phyloP scores from a whole-genome alignment of 2,888 invertebrate genomes.

The Dyspetes luteomarginatus region DNA sequence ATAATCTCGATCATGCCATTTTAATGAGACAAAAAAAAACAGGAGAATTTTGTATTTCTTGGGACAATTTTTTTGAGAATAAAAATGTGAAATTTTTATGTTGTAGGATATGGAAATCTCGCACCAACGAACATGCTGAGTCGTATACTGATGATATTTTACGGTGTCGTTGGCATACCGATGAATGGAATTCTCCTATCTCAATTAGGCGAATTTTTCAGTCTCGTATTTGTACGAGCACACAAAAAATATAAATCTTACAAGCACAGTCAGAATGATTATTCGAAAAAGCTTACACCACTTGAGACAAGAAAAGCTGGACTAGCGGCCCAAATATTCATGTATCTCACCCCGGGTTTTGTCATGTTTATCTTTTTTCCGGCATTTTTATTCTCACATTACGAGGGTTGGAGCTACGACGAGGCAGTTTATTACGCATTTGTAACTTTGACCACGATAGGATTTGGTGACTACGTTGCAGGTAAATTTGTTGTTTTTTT shows the following conservation, averaged over 20 bases:
- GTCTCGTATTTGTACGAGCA: slow-evolving; percentile 87
- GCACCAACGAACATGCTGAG: slow-evolving; percentile 92
- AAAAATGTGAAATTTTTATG: slow-evolving; percentile 18
- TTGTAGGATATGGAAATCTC: slow-evolving; percentile 94
- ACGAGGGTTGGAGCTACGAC: slow-evolving; percentile 94
- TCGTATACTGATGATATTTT: slow-evolving; percentile 93
- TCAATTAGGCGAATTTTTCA: slow-evolving; percentile 92
- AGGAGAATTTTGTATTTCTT: too few relatives aligned
- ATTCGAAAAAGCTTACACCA: slow-evolving; percentile 74
- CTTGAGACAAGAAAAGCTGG: slow-evolving; percentile 86
- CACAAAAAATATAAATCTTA: slow-evolving; percentile 92
- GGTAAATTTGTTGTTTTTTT: slow-evolving; percentile 84
- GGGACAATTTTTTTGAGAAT: too few relatives aligned
- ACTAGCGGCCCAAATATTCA: slow-evolving; percentile 90
- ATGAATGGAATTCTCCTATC: slow-evolving; percentile 88
- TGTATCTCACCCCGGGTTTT: slow-evolving; percentile 95
- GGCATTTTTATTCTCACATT: slow-evolving; percentile 92
- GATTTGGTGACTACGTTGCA: slow-evolving; percentile 96
- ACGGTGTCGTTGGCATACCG: slow-evolving; percentile 93
- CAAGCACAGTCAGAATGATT: slow-evolving; percentile 85
- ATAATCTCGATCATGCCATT: too few relatives aligned
- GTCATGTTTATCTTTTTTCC: slow-evolving; percentile 94
- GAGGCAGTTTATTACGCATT: slow-evolving; percentile 94
- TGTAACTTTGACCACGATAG: slow-evolving; percentile 94
- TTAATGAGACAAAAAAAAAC: too few relatives aligned